Evolutionary conservation across 1,140 invertebrate genomes (phyloP), one percentile per base, ranked within the genome.

Genomic region (Zaprionus tsacasi): DNA sequence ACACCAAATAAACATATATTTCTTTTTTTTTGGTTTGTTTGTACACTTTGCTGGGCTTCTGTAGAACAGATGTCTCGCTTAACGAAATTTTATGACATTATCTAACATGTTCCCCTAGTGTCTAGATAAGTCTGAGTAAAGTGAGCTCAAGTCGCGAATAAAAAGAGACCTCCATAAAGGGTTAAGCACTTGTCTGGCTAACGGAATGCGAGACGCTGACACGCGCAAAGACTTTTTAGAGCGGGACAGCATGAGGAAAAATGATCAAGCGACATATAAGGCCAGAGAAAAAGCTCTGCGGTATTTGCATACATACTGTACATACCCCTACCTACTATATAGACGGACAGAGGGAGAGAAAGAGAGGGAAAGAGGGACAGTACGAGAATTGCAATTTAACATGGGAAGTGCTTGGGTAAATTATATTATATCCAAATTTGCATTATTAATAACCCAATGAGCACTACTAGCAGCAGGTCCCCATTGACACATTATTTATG

Each of bases 181-280:
- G 45, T 50, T 50, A 50, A 50, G 17, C 17, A 50, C 45, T 50
- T 50, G 45, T 25, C 17, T 25, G 17, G 45, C 45, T 50, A 50
- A 33, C 21, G 52, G 21, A 55, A 55, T 55, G 27, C 6, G 52
- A 55, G 27, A 55, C 21, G 45, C 17, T 50, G 45, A 50, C 45
- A 50, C 45, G 45, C 45, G 45, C 52, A 30, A 30, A 33, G 27
- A 55, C 40, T 45, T 30, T 30, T 2, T 13, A 55, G 52, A 55
- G 13, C 5, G 52, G 25, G 27, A 55, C 21, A 55, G 6, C 27
- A 55, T 27, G 52, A 10, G 52, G 52, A 55, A 55, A 55, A 30
- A 55, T 27, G 25, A 55, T 13, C 52, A 55, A 50, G 45, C 45
- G 27, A 33, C 52, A 27, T 55, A 55, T 50, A 50, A 50, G 45